Percentiles rank a stretch among this genome's conserved stretches.
These are phyloP conservation scores for Spermophilus dauricus DNA, from an alignment of 2,113 vertebrate species.

Conservation along the genomic window DNA sequence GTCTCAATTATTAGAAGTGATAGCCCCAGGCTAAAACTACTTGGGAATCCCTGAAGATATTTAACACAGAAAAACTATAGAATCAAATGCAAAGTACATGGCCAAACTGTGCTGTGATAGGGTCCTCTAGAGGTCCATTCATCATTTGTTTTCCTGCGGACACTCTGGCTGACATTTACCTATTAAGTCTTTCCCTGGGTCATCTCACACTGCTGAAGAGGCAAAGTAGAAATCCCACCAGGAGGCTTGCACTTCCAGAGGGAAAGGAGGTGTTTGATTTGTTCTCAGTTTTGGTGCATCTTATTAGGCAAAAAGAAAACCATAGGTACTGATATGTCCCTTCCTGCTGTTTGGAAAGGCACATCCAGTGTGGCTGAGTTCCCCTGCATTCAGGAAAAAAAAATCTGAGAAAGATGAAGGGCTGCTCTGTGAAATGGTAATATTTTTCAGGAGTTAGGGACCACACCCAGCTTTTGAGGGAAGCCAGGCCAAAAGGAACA, in stretches of 20 bases:
- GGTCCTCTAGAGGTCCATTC: constrained; percentile 36
- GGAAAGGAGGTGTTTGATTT: background rate
- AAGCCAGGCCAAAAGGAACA: background rate
- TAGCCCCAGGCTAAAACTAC: constrained; percentile 81
- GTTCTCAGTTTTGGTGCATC: background rate
- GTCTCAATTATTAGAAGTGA: constrained; percentile 85
- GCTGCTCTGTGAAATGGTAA: background rate
- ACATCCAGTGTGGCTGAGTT: background rate
- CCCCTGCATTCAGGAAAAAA: background rate
- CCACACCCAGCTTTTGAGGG: background rate
- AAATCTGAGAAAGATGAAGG: background rate
- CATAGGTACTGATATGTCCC: background rate
- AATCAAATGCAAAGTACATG: constrained; percentile 51
- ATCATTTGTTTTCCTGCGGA: constrained; percentile 61
- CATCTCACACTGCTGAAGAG: constrained; percentile 78
- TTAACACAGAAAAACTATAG: constrained; percentile 74
- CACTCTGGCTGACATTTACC: constrained; percentile 60
- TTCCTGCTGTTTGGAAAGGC: constrained; percentile 24
- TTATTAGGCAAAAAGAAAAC: constrained; percentile 37
- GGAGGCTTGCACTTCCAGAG: constrained; percentile 12
- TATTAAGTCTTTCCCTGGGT: constrained; percentile 78
- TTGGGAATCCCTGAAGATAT: constrained; percentile 72
- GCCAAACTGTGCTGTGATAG: background rate
- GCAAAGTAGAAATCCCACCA: constrained; percentile 60
- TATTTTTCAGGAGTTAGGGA: background rate